Percentiles rank a stretch among this genome's conserved stretches.
Evolutionary conservation across 2,888 invertebrate genomes (phyloP).

Genomic region (Endotricha flammealis): DNA sequence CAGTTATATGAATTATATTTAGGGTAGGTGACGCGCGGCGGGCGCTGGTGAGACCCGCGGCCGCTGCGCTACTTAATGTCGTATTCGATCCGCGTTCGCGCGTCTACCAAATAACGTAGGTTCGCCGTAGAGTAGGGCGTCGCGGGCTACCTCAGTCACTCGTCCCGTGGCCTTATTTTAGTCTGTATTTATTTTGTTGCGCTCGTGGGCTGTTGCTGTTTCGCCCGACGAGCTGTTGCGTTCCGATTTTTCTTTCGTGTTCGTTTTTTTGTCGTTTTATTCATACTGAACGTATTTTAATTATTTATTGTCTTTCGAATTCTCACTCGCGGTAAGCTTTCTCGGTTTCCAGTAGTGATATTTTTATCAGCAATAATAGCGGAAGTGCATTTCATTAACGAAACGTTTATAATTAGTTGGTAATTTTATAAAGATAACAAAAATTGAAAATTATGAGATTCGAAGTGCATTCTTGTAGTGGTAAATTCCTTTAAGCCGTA

Average conservation of each 20-base stretch:
- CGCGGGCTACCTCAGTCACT: constrained; percentile 75
- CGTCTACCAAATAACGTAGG: constrained; percentile 48
- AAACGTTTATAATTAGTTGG: constrained; percentile 66
- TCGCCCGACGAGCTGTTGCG: constrained; percentile 67
- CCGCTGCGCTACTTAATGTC: constrained; percentile 25
- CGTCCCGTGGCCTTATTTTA: constrained; percentile 70
- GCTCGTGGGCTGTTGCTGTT: constrained; percentile 73
- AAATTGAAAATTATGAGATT: constrained; percentile 73
- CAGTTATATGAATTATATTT: constrained; percentile 35
- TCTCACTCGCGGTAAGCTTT: constrained; percentile 64
- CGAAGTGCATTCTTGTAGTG: constrained; percentile 76
- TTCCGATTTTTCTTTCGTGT: constrained; percentile 70
- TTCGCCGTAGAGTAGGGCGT: constrained; percentile 59
- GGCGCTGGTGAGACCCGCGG: constrained; percentile 29
- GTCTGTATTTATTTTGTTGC: constrained; percentile 73
- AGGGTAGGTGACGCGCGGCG: constrained; percentile 24
- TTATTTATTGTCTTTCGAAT: constrained; percentile 72
- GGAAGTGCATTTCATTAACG: constrained; percentile 70
- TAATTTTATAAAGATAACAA: constrained; percentile 69
- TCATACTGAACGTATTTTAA: constrained; percentile 62
- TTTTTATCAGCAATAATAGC: constrained; percentile 74
- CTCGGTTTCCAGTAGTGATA: constrained; percentile 77
- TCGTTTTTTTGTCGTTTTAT: constrained; percentile 64
- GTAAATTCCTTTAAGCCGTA: constrained; percentile 73
- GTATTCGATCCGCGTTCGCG: constrained; percentile 18